These are phyloP conservation scores for Drosophila neocordata DNA, from an alignment of 1,140 invertebrate genomes.

Conservation along the genomic window DNA sequence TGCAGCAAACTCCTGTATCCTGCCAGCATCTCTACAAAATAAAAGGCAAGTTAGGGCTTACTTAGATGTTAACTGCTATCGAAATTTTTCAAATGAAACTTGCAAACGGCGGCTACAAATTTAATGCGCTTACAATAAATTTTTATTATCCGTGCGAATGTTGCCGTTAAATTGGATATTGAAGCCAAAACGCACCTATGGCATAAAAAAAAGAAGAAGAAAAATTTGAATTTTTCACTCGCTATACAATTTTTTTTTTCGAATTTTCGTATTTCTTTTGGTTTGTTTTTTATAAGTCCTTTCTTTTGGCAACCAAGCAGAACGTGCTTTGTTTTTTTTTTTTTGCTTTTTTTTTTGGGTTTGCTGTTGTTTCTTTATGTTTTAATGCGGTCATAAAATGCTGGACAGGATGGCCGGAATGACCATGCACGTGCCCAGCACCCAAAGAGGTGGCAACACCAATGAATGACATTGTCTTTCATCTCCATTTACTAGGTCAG, in stretches of 20 bases:
- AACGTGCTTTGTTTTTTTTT: slow-evolving; percentile 41
- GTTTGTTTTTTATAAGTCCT: slow-evolving; percentile 17
- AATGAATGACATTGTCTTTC: slow-evolving; percentile 19
- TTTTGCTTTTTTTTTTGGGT: not conserved
- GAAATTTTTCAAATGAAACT: slow-evolving; percentile 36
- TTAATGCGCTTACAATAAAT: slow-evolving; percentile 75
- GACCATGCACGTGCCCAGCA: slow-evolving; percentile 23
- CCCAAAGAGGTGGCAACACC: not conserved
- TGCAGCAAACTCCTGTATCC: too few relatives aligned
- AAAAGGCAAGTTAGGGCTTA: slow-evolving; percentile 47
- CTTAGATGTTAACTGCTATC: slow-evolving; percentile 56
- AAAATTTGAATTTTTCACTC: slow-evolving; percentile 57
- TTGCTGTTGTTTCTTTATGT: slow-evolving; percentile 52
- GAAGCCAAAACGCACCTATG: slow-evolving; percentile 32
- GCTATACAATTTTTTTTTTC: slow-evolving; percentile 31
- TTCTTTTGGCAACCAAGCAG: slow-evolving; percentile 39
- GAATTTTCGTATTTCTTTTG: slow-evolving; percentile 29
- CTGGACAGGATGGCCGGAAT: slow-evolving; percentile 35
- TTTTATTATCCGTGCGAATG: slow-evolving; percentile 70
- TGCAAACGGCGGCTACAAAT: slow-evolving; percentile 61
- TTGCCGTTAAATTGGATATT: slow-evolving; percentile 60
- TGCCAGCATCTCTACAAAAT: not conserved
- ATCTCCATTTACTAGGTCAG: slow-evolving; percentile 48
- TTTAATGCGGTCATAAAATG: slow-evolving; percentile 73
- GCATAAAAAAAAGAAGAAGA: slow-evolving; percentile 3